Evolutionary conservation across 2,888 invertebrate species (phyloP), one percentile per base, ranked within the genome.

Genomic region (Parasteatoda lunata): DNA sequence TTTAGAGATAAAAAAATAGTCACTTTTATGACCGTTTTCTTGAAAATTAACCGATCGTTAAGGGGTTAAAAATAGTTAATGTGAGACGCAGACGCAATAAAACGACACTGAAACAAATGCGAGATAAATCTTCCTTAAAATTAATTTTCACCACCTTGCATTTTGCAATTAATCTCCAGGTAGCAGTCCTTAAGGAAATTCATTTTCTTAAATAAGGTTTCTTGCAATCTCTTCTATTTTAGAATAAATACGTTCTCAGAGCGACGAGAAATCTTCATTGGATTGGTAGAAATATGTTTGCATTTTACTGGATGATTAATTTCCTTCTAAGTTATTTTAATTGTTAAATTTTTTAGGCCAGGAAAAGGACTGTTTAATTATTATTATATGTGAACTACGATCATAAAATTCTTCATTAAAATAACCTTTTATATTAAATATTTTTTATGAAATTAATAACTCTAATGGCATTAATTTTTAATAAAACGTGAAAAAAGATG

Each of bases 251-350:
- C 69, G 64, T 65, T 51, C 5, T 65, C 30, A 30, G 3, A 9
- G 30, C 64, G 52, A 66, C 9, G 77, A 49, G 49, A 15, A 68
- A 30, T 51, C 30, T 30, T 30, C 30, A 0, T 30, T 30, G 30
- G 30, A 30, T n/a, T n/a, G n/a, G n/a, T 54, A 71, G 49, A 9
- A 13, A 48, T 5, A 0, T 6, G 47, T 48, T 64, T 45, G 71
- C 15, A 13, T 71, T 15, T n/a, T n/a, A 72, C 70, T 49, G 8
- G 75, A 76, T 72, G 77, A 77, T 77, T 77, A 72, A 84, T 71
- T 84, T 51, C 30, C 77, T 49, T 68, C 73, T 77, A 84, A 84
- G 66, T 84, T 84, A 84, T 77, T 84, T 77, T 77, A 77, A 77
- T 77, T 77, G 83, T 65, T 30, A 30, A 30, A 30, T 30, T 30